Evolutionary conservation across 1,140 invertebrate species (phyloP).

Genomic region (Drosophila insularis): DNA sequence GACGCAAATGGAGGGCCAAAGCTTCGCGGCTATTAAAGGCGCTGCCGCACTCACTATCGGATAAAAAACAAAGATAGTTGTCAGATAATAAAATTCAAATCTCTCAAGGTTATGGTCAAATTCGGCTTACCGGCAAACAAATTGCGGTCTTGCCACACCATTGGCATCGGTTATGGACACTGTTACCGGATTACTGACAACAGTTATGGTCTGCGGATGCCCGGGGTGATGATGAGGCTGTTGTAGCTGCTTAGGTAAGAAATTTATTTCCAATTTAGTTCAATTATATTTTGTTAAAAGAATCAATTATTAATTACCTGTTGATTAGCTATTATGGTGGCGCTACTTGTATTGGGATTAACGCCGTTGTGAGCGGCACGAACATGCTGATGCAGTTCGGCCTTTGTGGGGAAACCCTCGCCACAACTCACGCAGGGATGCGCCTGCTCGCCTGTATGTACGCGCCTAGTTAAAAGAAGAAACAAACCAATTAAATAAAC

Average conservation of each 20-base stretch:
- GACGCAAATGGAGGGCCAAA: conserved; percentile 89
- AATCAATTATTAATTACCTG: conserved; percentile 34
- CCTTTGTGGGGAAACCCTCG: conserved; percentile 89
- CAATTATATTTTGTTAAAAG: no score
- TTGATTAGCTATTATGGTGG: conserved; percentile 81
- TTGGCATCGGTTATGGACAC: conserved; percentile 74
- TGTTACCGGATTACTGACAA: conserved; percentile 79
- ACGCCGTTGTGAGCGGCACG: conserved; percentile 84
- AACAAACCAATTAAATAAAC: background rate
- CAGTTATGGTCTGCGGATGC: conserved; percentile 81
- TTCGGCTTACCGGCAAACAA: conserved; percentile 82
- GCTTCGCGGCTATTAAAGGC: conserved; percentile 88
- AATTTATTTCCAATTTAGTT: background rate
- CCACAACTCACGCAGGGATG: conserved; percentile 89
- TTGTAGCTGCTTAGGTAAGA: conserved; percentile 68
- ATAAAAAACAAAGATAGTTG: background rate
- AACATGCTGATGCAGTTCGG: conserved; percentile 87
- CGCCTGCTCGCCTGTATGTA: conserved; percentile 86
- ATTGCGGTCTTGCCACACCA: conserved; percentile 71
- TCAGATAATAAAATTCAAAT: background rate
- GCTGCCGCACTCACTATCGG: conserved; percentile 85
- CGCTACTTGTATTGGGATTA: conserved; percentile 83
- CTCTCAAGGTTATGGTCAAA: background rate
- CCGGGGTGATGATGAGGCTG: conserved; percentile 83
- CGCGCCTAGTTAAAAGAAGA: conserved; percentile 45